Conservation (phyloP, 2,888 invertebrate genomes). For the Hemithea aestivaria region DNA sequence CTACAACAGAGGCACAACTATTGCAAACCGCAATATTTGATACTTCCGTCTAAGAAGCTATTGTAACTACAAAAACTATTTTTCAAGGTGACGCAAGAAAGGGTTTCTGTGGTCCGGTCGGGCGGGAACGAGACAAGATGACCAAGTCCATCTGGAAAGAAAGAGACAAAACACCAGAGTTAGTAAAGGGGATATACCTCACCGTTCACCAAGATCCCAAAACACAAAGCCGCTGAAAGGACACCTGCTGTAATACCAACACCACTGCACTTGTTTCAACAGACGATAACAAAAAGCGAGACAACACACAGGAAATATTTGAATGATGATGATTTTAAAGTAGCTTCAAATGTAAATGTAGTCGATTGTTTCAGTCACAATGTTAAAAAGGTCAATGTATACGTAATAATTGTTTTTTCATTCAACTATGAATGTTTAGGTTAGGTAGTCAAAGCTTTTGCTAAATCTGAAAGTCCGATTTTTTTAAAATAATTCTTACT, state of each 20-base stretch:
- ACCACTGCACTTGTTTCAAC: conserved; percentile 54
- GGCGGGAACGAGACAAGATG: conserved; percentile 42
- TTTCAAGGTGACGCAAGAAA: conserved; percentile 24
- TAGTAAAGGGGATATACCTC: conserved; percentile 48
- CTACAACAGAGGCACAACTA: conserved; percentile 21
- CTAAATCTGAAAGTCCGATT: no score
- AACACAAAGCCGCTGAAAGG: conserved; percentile 31
- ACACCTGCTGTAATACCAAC: conserved; percentile 50
- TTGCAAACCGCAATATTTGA: conserved; percentile 20
- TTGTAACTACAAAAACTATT: conserved; percentile 10
- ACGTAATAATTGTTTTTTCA: no score
- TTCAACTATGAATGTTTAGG: no score
- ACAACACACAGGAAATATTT: conserved; percentile 22
- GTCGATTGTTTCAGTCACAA: no score
- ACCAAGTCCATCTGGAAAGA: conserved; percentile 66
- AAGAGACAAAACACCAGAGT: conserved; percentile 65
- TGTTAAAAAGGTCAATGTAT: no score
- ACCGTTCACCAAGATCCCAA: conserved; percentile 53
- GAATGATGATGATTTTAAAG: conserved; percentile 7
- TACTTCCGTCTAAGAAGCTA: conserved; percentile 21
- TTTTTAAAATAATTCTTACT: no score
- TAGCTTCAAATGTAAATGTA: conserved; percentile 1
- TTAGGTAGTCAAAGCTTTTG: no score
- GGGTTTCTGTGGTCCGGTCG: conserved; percentile 29
- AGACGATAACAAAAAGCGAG: conserved; percentile 32